Evolutionary conservation across 2,113 vertebrate genomes (phyloP).

Genomic region (Ploceus nigricollis): DNA sequence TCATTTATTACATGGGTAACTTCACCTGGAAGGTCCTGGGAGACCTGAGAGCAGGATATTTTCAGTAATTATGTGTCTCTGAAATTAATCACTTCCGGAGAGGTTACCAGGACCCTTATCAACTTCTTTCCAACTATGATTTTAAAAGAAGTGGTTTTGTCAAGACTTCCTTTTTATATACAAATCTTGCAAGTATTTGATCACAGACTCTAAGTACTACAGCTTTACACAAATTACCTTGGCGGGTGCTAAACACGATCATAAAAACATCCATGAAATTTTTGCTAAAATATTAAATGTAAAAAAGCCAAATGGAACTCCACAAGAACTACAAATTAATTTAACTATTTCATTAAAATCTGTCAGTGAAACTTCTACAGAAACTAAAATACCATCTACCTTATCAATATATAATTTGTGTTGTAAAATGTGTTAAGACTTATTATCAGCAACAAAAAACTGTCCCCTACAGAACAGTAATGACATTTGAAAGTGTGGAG

Average conservation of each 20-base stretch:
- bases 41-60: neutral
- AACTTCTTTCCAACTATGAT: neutral
- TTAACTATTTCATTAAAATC: neutral
- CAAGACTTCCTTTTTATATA: neutral
- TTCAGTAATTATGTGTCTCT: neutral
- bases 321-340: neutral
- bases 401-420: neutral
- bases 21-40: neutral
- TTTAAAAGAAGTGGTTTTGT: neutral
- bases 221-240: neutral
- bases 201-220: neutral
- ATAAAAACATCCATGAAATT: neutral
- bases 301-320: neutral
- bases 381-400: neutral
- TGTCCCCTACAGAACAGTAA: conserved; percentile 36
- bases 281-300: neutral
- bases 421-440: neutral
- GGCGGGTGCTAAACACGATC: neutral
- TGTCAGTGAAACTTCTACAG: neutral
- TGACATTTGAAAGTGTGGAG: conserved; percentile 34
- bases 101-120: neutral
- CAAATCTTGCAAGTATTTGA: neutral
- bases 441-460: conserved; percentile 3
- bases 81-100: neutral
- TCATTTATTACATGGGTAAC: neutral